Percentiles rank a stretch among this genome's conserved stretches.
phyloP scores from a whole-genome alignment of 2,113 vertebrate species.

The Isichthys henryi region DNA sequence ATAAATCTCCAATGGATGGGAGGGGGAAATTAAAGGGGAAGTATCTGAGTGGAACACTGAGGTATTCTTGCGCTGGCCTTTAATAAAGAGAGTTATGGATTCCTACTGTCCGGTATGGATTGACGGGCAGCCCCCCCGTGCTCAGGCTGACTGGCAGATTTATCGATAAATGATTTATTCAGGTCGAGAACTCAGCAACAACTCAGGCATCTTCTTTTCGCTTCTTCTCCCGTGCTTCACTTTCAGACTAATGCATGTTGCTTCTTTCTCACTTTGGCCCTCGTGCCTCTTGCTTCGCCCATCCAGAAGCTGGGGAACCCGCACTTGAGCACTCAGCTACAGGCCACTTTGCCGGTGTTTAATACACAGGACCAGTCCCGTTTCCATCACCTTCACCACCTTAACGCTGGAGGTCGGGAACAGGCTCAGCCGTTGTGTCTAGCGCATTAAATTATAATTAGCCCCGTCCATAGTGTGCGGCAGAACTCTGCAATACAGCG shows the following conservation, averaged over 20 bases:
- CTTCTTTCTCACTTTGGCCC: neutral
- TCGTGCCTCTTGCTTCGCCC: neutral
- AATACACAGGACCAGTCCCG: neutral
- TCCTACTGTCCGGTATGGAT: no score
- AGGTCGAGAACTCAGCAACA: neutral
- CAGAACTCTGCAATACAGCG: neutral
- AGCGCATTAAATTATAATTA: neutral
- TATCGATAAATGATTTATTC: conserved; percentile 5
- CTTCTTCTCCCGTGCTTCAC: neutral
- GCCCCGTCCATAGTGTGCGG: neutral
- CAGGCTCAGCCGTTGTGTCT: neutral
- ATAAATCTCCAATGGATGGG: neutral
- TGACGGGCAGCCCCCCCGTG: neutral
- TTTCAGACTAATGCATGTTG: neutral
- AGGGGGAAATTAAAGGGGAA: neutral
- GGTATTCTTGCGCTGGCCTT: neutral
- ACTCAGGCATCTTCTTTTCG: neutral
- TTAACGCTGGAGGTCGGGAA: neutral
- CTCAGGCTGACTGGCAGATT: neutral
- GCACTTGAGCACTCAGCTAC: neutral
- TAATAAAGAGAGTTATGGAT: neutral
- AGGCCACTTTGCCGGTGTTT: neutral
- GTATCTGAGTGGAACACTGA: neutral
- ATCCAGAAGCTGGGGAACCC: neutral
- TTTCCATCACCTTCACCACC: neutral